Evolutionary conservation across 2,797 vertebrate genomes (phyloP).

Genomic region (Phrynocephalus guinanensis): DNA sequence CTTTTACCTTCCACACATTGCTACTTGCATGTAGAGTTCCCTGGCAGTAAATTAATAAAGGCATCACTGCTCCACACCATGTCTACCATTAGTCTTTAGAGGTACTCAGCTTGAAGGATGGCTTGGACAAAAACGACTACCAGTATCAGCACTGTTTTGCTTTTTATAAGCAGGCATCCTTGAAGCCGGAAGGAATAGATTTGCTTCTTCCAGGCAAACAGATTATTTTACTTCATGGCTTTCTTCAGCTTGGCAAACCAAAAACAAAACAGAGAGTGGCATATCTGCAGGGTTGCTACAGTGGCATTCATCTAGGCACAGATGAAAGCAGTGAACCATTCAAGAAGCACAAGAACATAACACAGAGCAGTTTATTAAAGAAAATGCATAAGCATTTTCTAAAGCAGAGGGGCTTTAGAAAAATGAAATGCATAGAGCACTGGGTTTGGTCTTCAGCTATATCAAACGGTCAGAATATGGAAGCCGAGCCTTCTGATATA

Average conservation of each 20-base stretch:
- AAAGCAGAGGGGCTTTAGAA: neutral
- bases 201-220: neutral
- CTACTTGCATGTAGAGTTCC: neutral
- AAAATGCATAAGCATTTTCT: neutral
- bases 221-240: constrained; percentile 1
- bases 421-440: neutral
- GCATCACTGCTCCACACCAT: neutral
- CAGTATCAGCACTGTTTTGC: neutral
- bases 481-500: neutral
- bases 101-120: neutral
- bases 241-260: neutral
- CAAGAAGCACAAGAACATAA: neutral
- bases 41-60: neutral
- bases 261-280: constrained; percentile 4
- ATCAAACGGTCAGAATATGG: neutral
- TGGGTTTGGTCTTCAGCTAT: neutral
- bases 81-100: neutral
- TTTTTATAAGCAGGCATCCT: neutral
- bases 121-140: neutral
- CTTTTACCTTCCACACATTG: neutral
- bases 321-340: neutral
- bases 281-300: neutral
- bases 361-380: neutral
- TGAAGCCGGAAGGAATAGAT: neutral
- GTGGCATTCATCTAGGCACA: neutral